Base-by-base conservation (phyloP, 2,888 invertebrate species). In the Philereme transversata region DNA sequence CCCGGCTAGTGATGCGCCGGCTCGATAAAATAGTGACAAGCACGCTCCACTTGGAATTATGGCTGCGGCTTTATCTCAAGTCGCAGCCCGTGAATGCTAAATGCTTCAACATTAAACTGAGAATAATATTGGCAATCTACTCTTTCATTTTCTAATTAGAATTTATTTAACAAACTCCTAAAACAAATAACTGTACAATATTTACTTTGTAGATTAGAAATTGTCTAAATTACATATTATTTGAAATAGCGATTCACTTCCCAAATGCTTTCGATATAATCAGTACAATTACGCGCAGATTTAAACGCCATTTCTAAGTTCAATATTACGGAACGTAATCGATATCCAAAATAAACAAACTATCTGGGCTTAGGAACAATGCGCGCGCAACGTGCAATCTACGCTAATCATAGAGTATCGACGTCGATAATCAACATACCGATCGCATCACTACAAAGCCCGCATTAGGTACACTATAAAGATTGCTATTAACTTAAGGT, bases 401-500 rank as follows among this genome's bases (percentile, higher is more conserved):
- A 71, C 67, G 72, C 65, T 83, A 85, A 82, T 83, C 76, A 81
- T 73, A 76, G 65, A 74, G 73, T 84, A 87, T 89, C 86, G 87
- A 88, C 77, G 77, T 86, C 83, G 82, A 82, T 77, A 76, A 80
- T 76, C 76, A 77, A 65, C 58, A 54, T 63, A 52, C 51, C 61
- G 84, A 84, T 85, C 83, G 71, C 89, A 86, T 85, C 88, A 87
- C 90, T 88, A 87, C 71, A 62, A 71, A 40, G 77, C 75, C 79
- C 70, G 83, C 84, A 86, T 85, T 86, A 22, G 22, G 22, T 22
- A 84, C 82, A 79, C 84, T 86, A 87, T 89, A 90, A 90, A 90
- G 88, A 90, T 91, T 88, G 88, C 88, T 90, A 91, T 91, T 91
- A 91, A 88, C 82, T 83, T 86, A 86, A 86, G 86, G 86, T 82